phyloP scores from a whole-genome alignment of 2,888 invertebrate genomes.

The Tetranychus truncatus region DNA sequence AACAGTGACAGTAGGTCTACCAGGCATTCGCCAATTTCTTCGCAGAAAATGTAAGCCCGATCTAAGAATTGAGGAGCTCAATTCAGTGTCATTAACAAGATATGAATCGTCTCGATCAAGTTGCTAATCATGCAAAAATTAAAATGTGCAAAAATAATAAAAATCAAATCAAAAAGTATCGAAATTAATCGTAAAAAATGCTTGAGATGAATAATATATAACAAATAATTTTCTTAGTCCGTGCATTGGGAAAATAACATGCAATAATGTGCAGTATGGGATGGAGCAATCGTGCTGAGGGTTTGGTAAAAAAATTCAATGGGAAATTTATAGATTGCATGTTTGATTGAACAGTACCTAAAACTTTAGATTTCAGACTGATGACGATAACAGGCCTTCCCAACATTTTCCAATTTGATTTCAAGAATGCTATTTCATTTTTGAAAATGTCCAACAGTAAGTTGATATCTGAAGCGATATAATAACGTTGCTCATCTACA shows the following conservation, averaged over 20 bases:
- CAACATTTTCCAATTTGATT: slow-evolving; percentile 93
- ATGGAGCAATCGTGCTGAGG: background rate
- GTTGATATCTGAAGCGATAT: slow-evolving; percentile 93
- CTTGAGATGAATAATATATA: background rate
- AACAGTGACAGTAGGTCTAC: slow-evolving; percentile 60
- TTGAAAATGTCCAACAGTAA: slow-evolving; percentile 93
- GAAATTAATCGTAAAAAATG: background rate
- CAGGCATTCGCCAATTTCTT: slow-evolving; percentile 93
- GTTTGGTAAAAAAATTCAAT: background rate
- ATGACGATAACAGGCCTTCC: slow-evolving; percentile 88
- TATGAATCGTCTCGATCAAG: slow-evolving; percentile 61
- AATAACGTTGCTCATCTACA: slow-evolving; percentile 91
- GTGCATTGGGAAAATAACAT: no score
- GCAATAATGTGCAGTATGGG: no score
- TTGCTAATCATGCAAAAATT: slow-evolving; percentile 43
- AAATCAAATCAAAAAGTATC: background rate
- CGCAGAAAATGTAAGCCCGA: slow-evolving; percentile 93
- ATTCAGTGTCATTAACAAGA: slow-evolving; percentile 75
- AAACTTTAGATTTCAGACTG: slow-evolving; percentile 64
- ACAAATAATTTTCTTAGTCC: background rate
- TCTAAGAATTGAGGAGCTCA: slow-evolving; percentile 62
- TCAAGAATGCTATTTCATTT: slow-evolving; percentile 90
- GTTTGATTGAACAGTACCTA: slow-evolving; percentile 45
- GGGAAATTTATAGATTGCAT: background rate
- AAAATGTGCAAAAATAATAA: background rate